Percentiles rank a stretch among this genome's conserved stretches.
Conservation (phyloP, 2,888 invertebrate species). For the Scaptodrosophila latifasciaeformis region DNA sequence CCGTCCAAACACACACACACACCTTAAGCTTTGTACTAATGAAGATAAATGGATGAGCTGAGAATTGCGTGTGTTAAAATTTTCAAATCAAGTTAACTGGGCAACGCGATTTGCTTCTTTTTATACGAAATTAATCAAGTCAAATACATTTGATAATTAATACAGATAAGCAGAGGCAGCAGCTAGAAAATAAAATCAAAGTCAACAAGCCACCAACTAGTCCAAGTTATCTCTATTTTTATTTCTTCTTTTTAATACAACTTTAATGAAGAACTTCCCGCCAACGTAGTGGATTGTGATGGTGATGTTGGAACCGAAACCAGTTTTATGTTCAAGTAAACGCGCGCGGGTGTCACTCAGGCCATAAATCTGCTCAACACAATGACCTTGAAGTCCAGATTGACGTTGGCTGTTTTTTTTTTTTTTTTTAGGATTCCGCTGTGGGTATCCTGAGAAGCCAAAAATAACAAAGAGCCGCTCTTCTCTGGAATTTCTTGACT, state of each 20-base stretch:
- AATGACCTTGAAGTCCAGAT: slow-evolving; percentile 35
- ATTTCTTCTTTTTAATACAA: slow-evolving; percentile 6
- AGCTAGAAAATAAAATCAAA: not conserved
- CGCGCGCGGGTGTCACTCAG: slow-evolving; percentile 61
- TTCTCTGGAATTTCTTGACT: slow-evolving; percentile 35
- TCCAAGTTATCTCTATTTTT: not conserved
- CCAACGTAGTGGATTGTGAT: slow-evolving; percentile 21
- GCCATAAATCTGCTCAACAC: slow-evolving; percentile 55
- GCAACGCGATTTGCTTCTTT: slow-evolving; percentile 18
- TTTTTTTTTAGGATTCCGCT: slow-evolving; percentile 30
- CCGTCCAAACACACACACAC: not conserved
- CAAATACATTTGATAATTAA: slow-evolving; percentile 56
- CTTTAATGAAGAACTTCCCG: slow-evolving; percentile 39
- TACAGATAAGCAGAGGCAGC: slow-evolving; percentile 50
- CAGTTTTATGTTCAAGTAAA: slow-evolving; percentile 51
- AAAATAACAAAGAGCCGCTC: slow-evolving; percentile 23
- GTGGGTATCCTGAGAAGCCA: slow-evolving; percentile 45
- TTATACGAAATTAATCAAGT: slow-evolving; percentile 54
- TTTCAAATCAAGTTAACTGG: slow-evolving; percentile 29
- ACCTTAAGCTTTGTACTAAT: slow-evolving; percentile 11
- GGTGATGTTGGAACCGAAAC: slow-evolving; percentile 30
- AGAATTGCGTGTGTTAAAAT: not conserved
- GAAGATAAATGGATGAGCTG: slow-evolving; percentile 18
- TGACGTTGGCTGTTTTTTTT: no score
- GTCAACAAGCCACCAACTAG: slow-evolving; percentile 29